Percentiles rank a stretch among this genome's conserved stretches.
These are phyloP conservation scores for Dicrostonyx torquatus DNA, from an alignment of 2,797 vertebrate genomes.

Conservation along the genomic window DNA sequence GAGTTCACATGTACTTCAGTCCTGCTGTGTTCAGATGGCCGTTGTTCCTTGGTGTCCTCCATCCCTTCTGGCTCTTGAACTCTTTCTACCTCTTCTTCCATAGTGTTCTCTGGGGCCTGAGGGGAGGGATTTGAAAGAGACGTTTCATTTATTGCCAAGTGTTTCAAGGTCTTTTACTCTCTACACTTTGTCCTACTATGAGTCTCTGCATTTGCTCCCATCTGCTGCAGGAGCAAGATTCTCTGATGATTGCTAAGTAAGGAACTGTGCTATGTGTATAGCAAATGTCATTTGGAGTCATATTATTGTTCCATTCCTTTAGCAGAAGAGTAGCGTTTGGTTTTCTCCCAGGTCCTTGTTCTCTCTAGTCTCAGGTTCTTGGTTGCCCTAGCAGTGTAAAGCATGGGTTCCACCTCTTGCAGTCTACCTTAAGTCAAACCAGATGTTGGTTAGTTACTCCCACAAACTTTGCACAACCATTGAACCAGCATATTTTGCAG, in stretches of 20 bases:
- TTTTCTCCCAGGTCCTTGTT: background rate
- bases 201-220: background rate
- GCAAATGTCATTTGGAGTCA: background rate
- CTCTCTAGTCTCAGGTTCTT: background rate
- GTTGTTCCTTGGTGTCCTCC: background rate
- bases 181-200: background rate
- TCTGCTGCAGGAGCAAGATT: background rate
- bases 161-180: background rate
- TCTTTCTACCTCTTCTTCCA: background rate
- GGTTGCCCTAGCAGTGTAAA: background rate
- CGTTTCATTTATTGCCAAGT: background rate
- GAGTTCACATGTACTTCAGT: background rate
- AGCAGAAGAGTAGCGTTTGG: background rate
- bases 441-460: background rate
- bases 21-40: background rate
- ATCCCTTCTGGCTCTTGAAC: background rate
- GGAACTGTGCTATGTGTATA: background rate
- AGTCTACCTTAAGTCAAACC: background rate
- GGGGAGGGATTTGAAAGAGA: background rate
- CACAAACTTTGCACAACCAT: background rate
- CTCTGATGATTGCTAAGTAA: background rate
- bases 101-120: background rate
- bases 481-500: background rate
- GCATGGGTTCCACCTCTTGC: background rate
- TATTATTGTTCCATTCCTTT: background rate